Evolutionary conservation across 1,140 invertebrate genomes (phyloP).

Genomic region (Penaeus vannamei): DNA sequence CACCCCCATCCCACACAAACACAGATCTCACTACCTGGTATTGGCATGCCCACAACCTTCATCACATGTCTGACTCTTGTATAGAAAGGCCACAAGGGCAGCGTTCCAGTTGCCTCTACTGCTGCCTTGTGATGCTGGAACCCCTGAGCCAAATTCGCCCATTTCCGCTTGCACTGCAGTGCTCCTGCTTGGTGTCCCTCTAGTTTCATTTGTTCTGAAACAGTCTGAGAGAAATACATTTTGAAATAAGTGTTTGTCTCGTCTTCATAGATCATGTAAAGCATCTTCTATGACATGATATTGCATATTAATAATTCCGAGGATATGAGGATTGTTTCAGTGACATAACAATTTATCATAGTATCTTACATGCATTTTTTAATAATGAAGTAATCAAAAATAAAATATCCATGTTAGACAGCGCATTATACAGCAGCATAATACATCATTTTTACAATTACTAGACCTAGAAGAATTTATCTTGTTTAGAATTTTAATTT

Average conservation of each 20-base stretch:
- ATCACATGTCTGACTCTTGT: conserved; percentile 42
- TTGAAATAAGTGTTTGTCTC: neutral
- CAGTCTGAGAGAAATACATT: conserved; percentile 27
- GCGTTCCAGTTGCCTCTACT: conserved; percentile 42
- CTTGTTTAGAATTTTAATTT: too few relatives aligned
- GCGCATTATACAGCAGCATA: too few relatives aligned
- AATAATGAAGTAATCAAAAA: too few relatives aligned
- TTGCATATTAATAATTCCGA: too few relatives aligned
- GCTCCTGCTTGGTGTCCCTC: conserved; percentile 39
- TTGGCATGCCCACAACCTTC: conserved; percentile 19
- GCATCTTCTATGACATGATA: neutral
- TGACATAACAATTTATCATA: too few relatives aligned
- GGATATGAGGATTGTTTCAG: too few relatives aligned
- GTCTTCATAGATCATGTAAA: neutral
- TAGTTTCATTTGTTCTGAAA: conserved; percentile 54
- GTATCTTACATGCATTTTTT: too few relatives aligned
- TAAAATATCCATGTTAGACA: too few relatives aligned
- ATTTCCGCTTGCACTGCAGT: conserved; percentile 37
- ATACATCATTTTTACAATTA: too few relatives aligned
- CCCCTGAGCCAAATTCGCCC: neutral
- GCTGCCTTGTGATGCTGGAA: conserved; percentile 43
- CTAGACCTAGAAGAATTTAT: too few relatives aligned
- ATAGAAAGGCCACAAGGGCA: conserved; percentile 47
- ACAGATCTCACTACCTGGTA: neutral
- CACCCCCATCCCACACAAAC: too few relatives aligned